Conservation (phyloP, 2,797 vertebrate genomes). For the Anguilla anguilla region DNA sequence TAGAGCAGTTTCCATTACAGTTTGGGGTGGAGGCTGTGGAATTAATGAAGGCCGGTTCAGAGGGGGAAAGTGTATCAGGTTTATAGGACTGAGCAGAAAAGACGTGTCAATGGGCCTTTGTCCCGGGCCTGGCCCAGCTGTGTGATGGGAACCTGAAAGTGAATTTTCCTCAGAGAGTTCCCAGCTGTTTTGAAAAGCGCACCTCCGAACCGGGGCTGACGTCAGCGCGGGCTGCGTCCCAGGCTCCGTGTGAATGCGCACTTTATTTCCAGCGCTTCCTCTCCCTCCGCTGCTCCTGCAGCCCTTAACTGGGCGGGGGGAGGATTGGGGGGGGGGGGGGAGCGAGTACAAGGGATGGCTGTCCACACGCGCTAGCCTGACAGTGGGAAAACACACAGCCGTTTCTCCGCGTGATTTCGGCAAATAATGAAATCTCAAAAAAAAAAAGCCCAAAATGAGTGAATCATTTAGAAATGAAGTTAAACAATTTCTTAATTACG, state of each 20-base stretch:
- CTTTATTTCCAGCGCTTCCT: constrained; percentile 8
- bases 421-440: background rate
- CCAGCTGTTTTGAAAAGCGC: constrained; percentile 21
- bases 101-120: constrained; percentile 15
- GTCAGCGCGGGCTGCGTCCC: background rate
- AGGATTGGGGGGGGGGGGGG: background rate
- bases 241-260: background rate
- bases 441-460: background rate
- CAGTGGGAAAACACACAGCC: background rate
- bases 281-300: background rate
- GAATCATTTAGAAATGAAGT: constrained; percentile 15
- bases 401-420: constrained; percentile 2
- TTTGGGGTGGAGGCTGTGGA: background rate
- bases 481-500: constrained; percentile 13
- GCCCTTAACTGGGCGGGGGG: background rate
- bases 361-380: background rate
- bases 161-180: constrained; percentile 1
- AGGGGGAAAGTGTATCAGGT: constrained; percentile 11
- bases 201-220: background rate
- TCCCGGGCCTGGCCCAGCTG: background rate
- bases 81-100: background rate
- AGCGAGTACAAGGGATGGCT: background rate
- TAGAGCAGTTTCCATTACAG: background rate
- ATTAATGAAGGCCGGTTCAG: background rate
- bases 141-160: constrained; percentile 15